Base-by-base conservation (phyloP, 2,888 invertebrate species). In the Apotomis capreana region DNA sequence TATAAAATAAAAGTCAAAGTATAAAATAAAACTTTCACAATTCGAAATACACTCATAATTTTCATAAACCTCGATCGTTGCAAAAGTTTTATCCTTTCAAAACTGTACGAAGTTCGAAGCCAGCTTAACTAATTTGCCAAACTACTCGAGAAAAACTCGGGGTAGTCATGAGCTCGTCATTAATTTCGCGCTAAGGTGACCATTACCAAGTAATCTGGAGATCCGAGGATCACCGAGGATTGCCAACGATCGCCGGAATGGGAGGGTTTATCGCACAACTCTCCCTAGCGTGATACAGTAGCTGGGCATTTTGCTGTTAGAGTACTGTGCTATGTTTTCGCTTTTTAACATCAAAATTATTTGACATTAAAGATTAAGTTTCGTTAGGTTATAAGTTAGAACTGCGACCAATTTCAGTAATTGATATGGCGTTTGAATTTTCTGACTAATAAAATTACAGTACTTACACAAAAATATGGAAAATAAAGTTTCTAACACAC, bases 181-280 rank as follows among this genome's bases (percentile, higher is more conserved):
- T 86, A 87, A 87, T 84, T 84, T 85, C 83, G 84, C 79, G 81
- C 75, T 75, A 78, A 81, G 81, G 79, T 83, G 83, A 81, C 83
- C 83, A 79, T 85, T 86, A 86, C 82, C 77, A 74, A 77, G 76
- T 80, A 82, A 82, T 74, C 79, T 76, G 73, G 75, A 75, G 80
- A 83, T 82, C 83, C 84, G 83, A 84, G 58, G 83, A 81, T 81
- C 83, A 80, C 65, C 52, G 44, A 69, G 59, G 51, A 70, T 69
- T 51, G 58, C 44, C 63, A 26, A 58, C 51, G 59, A 70, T 64
- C 58, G 59, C 74, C 74, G 76, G 75, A 78, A 77, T 77, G 80
- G 83, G 79, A 75, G 75, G 78, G 77, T 80, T 79, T 81, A 79
- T 80, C 80, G 81, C 76, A 76, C 75, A 79, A 72, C 76, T 77